Evolutionary conservation across 2,797 vertebrate genomes (phyloP).

Genomic region (Diplodus sargus): DNA sequence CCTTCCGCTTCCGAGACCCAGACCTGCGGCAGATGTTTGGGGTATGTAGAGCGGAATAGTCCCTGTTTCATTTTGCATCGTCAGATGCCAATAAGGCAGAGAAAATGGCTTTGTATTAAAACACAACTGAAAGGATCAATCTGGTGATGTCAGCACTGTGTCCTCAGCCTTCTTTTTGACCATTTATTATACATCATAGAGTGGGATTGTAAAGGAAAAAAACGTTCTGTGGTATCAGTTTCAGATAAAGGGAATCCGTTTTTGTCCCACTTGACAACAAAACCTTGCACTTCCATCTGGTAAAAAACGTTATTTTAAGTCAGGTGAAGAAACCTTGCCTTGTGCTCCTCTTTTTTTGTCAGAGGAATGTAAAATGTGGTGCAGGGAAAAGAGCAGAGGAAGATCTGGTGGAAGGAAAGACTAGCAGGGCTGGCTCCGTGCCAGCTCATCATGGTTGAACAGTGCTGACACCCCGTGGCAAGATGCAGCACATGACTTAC

Average conservation of each 20-base stretch:
- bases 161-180: constrained; percentile 1
- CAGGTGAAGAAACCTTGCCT: constrained; percentile 24
- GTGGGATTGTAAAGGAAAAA: constrained; percentile 14
- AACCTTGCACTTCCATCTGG: background rate
- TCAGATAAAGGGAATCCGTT: background rate
- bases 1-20: constrained; percentile 98
- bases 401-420: constrained; percentile 57
- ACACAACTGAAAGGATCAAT: constrained; percentile 1
- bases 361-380: constrained; percentile 52
- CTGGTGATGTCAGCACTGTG: background rate
- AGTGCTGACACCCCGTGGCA: constrained; percentile 82
- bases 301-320: constrained; percentile 17
- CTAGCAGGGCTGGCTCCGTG: constrained; percentile 49
- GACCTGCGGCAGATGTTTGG: constrained; percentile 99
- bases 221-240: background rate
- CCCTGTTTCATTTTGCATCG: background rate
- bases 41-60: constrained; percentile 81
- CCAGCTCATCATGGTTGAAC: constrained; percentile 64
- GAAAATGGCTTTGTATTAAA: constrained; percentile 9
- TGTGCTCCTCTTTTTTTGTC: constrained; percentile 8
- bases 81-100: constrained; percentile 4
- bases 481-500: constrained; percentile 40
- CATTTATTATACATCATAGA: constrained; percentile 1
- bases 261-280: constrained; percentile 9
- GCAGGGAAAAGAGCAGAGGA: constrained; percentile 65